Base-by-base conservation (phyloP, 2,113 vertebrate species). In the Cyprinodon variegatus region DNA sequence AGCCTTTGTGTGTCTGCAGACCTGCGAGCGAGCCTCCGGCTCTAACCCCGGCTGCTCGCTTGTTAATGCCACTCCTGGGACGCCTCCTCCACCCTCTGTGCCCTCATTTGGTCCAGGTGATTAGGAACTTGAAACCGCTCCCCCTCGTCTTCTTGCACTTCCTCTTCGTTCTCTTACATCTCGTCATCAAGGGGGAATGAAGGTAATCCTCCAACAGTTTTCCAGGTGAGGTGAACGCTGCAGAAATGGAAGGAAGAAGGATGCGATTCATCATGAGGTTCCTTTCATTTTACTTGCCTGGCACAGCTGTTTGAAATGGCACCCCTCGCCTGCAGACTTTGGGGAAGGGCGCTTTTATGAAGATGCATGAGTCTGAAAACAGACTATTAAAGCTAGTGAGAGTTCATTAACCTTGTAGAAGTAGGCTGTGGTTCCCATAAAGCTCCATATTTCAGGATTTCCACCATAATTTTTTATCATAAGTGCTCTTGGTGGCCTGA, bases 331-430 rank as follows among this genome's bases (percentile, higher is more conserved):
- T 78, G 80, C 74, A 89, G 88, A 90, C 85, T 85, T 83, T 68
- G 78, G 85, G 79, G 82, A 85, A 85, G 83, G 86, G 70, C 22
- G 72, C 86, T 91, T 57, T 93, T 89, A 91, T 93, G 88, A 86
- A 93, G 91, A 92, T 72, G 86, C 91, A 91, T 88, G 90, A 84
- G 88, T 76, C 53, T 75, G 82, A 88, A 89, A 90, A 89, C 85
- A 83, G 84, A 87, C 87, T 83, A 89, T 90, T 88, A 91, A 88
- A 92, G 88, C 89, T 90, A 87, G 89, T 66, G 80, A 85, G 87
- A 92, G 86, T 91, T 93, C 89, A 90, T 90, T 93, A 93, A 91
- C 91, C 88, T 91, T 87, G 90, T 90, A 79, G 81, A 86, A 90
- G 83, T 78, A 72, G 79, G 83, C 71, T 77, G 78, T 20, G 78